These are phyloP conservation scores for Limnephilus auricula DNA, from an alignment of 2,888 invertebrate genomes.

Conservation along the genomic window DNA sequence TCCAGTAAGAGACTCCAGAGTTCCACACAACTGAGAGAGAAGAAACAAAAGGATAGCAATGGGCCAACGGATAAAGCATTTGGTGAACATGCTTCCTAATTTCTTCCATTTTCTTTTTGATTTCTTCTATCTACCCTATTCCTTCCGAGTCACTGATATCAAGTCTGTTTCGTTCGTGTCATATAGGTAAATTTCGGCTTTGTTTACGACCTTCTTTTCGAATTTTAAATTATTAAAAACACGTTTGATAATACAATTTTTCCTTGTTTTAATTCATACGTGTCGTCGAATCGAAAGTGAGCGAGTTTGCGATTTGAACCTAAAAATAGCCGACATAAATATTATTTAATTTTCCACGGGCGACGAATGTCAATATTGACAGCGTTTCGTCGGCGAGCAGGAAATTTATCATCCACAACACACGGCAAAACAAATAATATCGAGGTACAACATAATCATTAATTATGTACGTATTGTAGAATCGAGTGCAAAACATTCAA, in stretches of 20 bases:
- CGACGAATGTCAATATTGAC: constrained; percentile 42
- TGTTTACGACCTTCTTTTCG: neutral
- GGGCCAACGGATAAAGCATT: no score
- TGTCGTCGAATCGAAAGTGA: constrained; percentile 13
- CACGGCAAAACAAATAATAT: constrained; percentile 40
- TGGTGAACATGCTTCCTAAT: neutral
- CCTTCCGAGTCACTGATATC: neutral
- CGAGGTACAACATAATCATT: constrained; percentile 31
- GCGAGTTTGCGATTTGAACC: neutral
- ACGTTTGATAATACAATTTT: neutral
- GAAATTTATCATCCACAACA: constrained; percentile 46
- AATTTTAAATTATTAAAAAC: neutral
- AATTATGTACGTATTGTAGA: constrained; percentile 32
- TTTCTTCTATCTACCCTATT: neutral
- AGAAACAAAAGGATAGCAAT: no score
- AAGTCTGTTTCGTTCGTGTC: neutral
- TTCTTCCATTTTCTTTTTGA: neutral
- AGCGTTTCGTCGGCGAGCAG: constrained; percentile 26
- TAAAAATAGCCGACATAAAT: neutral
- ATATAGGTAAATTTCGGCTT: neutral
- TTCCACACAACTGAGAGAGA: no score
- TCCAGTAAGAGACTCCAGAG: no score
- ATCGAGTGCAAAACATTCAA: constrained; percentile 21
- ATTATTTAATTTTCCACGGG: neutral
- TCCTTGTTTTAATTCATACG: constrained; percentile 11